Percentiles rank a stretch among this genome's conserved stretches.
Evolutionary conservation across 1,140 invertebrate genomes (phyloP).

Genomic region (Sinella curviseta): DNA sequence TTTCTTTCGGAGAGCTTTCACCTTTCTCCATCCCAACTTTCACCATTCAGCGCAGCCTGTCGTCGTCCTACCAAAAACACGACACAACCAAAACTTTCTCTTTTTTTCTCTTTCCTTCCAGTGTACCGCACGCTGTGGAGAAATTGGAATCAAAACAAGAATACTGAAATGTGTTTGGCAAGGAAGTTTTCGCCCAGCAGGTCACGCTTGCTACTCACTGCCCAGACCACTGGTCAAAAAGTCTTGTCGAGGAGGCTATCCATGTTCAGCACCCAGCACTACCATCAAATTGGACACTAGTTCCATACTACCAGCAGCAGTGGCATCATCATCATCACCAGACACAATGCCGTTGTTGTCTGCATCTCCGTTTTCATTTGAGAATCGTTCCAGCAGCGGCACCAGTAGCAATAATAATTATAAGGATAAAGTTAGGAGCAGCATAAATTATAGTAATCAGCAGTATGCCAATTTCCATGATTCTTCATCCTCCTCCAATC

Average conservation of each 20-base stretch:
- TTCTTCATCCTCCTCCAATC: background rate
- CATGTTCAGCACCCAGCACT: slow-evolving; percentile 60
- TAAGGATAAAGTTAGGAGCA: slow-evolving; percentile 5
- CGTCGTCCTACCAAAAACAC: too few species aligned
- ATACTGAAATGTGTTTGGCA: slow-evolving; percentile 86
- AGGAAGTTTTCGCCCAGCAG: slow-evolving; percentile 75
- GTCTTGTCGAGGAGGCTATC: slow-evolving; percentile 68
- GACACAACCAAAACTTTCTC: too few species aligned
- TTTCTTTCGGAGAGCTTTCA: background rate
- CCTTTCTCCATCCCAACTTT: too few species aligned
- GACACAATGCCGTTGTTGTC: background rate
- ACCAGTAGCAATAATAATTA: background rate
- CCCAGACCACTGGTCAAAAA: slow-evolving; percentile 73
- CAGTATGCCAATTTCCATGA: background rate
- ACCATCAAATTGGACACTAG: too few species aligned
- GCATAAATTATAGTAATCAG: too few species aligned
- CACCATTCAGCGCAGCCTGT: too few species aligned
- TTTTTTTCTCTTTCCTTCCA: slow-evolving; percentile 52
- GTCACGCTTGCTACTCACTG: slow-evolving; percentile 74
- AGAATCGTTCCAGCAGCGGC: too few species aligned
- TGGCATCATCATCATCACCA: background rate
- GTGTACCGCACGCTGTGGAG: slow-evolving; percentile 76
- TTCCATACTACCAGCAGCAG: background rate
- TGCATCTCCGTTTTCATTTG: too few species aligned
- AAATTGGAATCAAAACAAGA: slow-evolving; percentile 74